These are phyloP conservation scores for Antechinus stuartii DNA, from an alignment of 2,113 vertebrate species.

Conservation along the genomic window DNA sequence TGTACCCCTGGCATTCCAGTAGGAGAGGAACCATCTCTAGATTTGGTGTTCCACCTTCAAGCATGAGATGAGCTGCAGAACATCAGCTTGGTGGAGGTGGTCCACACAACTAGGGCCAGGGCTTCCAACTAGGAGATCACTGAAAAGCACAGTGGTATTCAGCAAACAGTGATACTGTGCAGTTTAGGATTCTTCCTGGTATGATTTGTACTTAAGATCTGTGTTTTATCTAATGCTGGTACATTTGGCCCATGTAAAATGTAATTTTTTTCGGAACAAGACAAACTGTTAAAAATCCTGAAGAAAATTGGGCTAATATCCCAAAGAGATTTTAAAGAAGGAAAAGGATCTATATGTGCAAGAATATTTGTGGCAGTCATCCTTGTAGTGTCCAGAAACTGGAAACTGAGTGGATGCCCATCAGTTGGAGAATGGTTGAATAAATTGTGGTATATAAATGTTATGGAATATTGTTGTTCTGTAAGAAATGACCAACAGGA, in stretches of 20 bases:
- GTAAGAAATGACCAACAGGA: no score
- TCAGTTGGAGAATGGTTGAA: no score
- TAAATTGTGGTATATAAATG: no score
- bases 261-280: slow-evolving; percentile 78
- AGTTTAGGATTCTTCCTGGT: slow-evolving; percentile 36
- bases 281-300: slow-evolving; percentile 75
- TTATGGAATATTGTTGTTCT: no score
- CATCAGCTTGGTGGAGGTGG: slow-evolving; percentile 87
- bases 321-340: no score
- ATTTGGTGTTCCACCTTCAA: slow-evolving; percentile 92
- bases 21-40: slow-evolving; percentile 93
- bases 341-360: no score
- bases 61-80: slow-evolving; percentile 89
- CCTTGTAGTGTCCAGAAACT: no score
- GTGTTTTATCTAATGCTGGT: slow-evolving; percentile 74
- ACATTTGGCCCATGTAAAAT: slow-evolving; percentile 78
- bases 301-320: slow-evolving; percentile 71
- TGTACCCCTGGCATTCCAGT: slow-evolving; percentile 93
- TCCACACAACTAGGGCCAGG: slow-evolving; percentile 96
- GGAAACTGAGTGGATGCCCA: no score
- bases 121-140: slow-evolving; percentile 94
- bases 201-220: slow-evolving; percentile 72
- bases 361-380: no score
- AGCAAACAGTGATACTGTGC: slow-evolving; percentile 65
- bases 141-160: slow-evolving; percentile 81